phyloP scores from a whole-genome alignment of 1,140 invertebrate genomes.

The Philopotamus ludificatus region DNA sequence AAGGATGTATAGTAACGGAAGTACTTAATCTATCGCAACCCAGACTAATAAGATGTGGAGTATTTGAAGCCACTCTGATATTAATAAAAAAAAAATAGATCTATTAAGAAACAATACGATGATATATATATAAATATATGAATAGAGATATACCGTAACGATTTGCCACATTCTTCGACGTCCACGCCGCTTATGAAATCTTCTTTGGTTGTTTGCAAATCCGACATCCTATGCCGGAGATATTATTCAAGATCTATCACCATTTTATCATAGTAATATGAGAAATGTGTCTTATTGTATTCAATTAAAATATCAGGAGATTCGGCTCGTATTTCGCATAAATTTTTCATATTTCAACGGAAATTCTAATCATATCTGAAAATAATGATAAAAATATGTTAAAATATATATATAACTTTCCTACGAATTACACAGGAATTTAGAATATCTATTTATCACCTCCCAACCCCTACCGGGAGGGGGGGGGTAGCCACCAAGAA shows the following conservation, averaged over 20 bases:
- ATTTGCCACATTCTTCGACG: slow-evolving; percentile 38
- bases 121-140: background rate
- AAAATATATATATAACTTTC: too few species aligned
- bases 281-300: too few species aligned
- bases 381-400: too few species aligned
- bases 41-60: slow-evolving; percentile 85
- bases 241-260: background rate
- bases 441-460: too few species aligned
- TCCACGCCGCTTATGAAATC: slow-evolving; percentile 27
- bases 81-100: slow-evolving; percentile 24
- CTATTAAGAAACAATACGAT: slow-evolving; percentile 1
- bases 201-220: slow-evolving; percentile 17
- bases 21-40: slow-evolving; percentile 85
- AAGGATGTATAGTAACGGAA: slow-evolving; percentile 83
- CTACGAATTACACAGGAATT: too few species aligned
- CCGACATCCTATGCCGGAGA: slow-evolving; percentile 24
- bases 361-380: too few species aligned
- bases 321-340: too few species aligned
- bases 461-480: too few species aligned
- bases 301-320: too few species aligned
- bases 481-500: too few species aligned
- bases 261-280: too few species aligned
- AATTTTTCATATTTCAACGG: too few species aligned
- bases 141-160: slow-evolving; percentile 24
- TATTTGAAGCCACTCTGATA: slow-evolving; percentile 79